phyloP scores from a whole-genome alignment of 2,797 vertebrate species.

The Malacoraja senta region DNA sequence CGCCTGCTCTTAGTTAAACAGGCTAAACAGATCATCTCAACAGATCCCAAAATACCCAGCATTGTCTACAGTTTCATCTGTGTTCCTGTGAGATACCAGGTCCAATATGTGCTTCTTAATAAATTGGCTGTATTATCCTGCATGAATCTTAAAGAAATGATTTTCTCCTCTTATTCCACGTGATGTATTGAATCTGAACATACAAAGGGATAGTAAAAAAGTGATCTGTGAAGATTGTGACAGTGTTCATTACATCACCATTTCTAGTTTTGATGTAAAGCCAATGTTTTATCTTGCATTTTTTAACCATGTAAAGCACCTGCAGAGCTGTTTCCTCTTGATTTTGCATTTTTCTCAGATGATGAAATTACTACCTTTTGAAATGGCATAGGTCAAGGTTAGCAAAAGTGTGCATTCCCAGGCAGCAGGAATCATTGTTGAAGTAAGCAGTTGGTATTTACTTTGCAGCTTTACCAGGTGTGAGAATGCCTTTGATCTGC shows the following conservation, averaged over 20 bases:
- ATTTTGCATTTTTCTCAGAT: constrained; percentile 28
- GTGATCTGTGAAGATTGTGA: not conserved
- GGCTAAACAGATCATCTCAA: not conserved
- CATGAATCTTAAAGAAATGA: not conserved
- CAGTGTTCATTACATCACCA: not conserved
- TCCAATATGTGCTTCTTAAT: not conserved
- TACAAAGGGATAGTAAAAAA: not conserved
- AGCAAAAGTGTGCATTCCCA: constrained; percentile 30
- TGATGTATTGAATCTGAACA: not conserved
- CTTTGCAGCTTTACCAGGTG: constrained; percentile 26
- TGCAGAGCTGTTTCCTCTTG: not conserved
- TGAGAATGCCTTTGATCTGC: constrained; percentile 29
- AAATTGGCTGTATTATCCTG: not conserved
- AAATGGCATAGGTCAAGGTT: constrained; percentile 30
- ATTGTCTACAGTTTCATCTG: not conserved
- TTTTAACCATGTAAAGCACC: constrained; percentile 27
- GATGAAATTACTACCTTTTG: constrained; percentile 34
- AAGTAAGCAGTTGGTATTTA: not conserved
- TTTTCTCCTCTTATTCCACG: not conserved
- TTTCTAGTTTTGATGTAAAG: not conserved
- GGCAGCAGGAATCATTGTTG: not conserved
- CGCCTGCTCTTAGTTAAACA: not conserved
- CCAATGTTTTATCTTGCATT: not conserved
- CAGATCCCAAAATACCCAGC: not conserved
- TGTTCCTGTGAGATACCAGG: not conserved